These are phyloP conservation scores for Rhynchomys soricoides DNA, from an alignment of 2,113 vertebrate genomes.

Conservation along the genomic window DNA sequence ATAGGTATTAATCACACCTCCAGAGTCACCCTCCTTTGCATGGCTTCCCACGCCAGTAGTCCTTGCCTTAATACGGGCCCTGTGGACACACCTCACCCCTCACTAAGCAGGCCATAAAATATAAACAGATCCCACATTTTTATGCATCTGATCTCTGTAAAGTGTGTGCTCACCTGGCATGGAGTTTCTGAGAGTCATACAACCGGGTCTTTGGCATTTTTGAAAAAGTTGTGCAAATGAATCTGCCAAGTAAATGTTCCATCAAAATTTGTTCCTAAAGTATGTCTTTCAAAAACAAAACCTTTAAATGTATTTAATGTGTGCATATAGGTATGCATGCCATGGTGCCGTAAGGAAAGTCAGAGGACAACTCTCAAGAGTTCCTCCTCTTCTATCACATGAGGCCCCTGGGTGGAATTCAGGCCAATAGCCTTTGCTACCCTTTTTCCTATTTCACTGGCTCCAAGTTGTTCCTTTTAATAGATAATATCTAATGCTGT, in stretches of 20 bases:
- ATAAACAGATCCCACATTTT: neutral
- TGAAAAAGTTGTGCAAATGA: neutral
- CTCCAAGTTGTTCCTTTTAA: neutral
- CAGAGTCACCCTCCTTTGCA: neutral
- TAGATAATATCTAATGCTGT: neutral
- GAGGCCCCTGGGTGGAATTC: neutral
- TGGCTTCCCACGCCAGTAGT: neutral
- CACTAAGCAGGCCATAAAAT: neutral
- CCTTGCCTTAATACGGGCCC: neutral
- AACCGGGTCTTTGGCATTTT: neutral
- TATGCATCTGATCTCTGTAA: neutral
- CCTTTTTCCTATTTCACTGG: neutral
- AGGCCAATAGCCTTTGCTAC: neutral
- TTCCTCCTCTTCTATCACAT: neutral
- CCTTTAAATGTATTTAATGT: neutral
- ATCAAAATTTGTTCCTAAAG: neutral
- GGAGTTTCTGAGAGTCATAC: neutral
- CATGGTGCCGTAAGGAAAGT: neutral
- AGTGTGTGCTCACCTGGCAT: neutral
- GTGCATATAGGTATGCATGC: neutral
- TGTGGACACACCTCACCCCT: fast-evolving
- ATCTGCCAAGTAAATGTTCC: neutral
- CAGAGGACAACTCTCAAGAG: neutral
- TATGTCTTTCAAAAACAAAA: neutral
- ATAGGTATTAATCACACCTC: neutral